These are phyloP conservation scores for Zeugodacus cucurbitae DNA, from an alignment of 1,140 invertebrate species.

Conservation along the genomic window DNA sequence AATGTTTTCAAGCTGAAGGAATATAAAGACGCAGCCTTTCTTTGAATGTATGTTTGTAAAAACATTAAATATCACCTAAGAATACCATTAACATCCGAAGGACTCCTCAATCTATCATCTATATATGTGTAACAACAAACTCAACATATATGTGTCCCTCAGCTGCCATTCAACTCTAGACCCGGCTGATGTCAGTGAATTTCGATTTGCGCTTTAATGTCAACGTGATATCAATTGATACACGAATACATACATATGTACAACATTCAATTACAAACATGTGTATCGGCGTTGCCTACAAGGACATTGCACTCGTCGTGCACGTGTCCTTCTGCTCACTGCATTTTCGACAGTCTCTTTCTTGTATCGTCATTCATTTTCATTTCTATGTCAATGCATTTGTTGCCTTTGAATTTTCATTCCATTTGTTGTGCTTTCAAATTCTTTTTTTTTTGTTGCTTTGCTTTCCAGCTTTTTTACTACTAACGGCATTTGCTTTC, in stretches of 20 bases:
- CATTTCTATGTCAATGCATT: constrained; percentile 24
- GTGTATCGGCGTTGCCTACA: background rate
- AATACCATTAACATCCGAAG: too few relatives aligned
- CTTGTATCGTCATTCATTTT: constrained; percentile 14
- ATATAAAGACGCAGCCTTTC: background rate
- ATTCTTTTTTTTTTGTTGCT: background rate
- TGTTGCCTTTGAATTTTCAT: constrained; percentile 19
- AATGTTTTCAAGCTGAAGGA: background rate
- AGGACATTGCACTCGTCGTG: background rate
- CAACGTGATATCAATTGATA: background rate
- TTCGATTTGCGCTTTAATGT: background rate
- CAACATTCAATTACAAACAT: background rate
- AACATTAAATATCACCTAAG: too few relatives aligned
- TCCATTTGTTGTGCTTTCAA: background rate
- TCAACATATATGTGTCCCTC: too few relatives aligned
- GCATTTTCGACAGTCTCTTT: background rate
- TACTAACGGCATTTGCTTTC: background rate
- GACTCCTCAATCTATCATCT: too few relatives aligned
- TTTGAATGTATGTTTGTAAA: background rate
- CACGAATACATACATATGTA: background rate
- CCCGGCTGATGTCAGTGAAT: background rate
- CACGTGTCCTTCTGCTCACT: background rate
- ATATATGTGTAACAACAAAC: too few relatives aligned
- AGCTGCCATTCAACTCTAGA: background rate
- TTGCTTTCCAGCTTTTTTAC: background rate